phyloP scores from a whole-genome alignment of 2,888 invertebrate genomes.

The Acholoe squamosa region DNA sequence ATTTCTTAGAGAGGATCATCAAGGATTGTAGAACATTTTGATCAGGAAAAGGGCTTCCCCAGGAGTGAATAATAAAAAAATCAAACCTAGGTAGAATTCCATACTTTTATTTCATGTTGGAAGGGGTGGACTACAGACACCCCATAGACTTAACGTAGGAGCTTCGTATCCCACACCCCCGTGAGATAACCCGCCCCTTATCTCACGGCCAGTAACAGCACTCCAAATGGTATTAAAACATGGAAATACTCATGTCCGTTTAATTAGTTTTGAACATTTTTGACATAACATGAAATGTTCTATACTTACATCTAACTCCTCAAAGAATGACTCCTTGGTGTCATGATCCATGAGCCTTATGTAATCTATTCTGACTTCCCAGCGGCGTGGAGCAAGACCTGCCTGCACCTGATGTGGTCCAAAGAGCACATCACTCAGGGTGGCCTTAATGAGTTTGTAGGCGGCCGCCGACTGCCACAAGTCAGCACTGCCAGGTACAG shows the following conservation, averaged over 20 bases:
- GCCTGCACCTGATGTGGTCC: slow-evolving; percentile 51
- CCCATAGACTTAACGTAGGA: too few species aligned
- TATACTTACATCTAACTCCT: slow-evolving; percentile 6
- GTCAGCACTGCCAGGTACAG: slow-evolving; percentile 47
- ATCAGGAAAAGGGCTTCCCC: neutral
- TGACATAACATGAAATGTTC: neutral
- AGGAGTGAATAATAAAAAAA: neutral
- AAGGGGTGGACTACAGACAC: too few species aligned
- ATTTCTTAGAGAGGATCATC: neutral
- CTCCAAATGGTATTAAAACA: neutral
- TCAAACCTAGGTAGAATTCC: neutral
- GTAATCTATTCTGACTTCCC: neutral
- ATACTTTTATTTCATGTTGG: too few species aligned
- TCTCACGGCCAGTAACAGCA: too few species aligned
- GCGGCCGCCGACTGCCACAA: neutral
- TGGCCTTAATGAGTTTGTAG: slow-evolving; percentile 40
- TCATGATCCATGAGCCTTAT: slow-evolving; percentile 62
- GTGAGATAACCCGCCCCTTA: too few species aligned
- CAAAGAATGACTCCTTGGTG: neutral
- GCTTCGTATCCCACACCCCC: too few species aligned
- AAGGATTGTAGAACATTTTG: neutral
- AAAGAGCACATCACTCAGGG: neutral
- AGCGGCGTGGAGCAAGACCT: slow-evolving; percentile 56
- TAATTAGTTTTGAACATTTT: neutral
- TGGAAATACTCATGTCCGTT: neutral